phyloP scores from a whole-genome alignment of 2,888 invertebrate genomes.

The Tridacna gigas region DNA sequence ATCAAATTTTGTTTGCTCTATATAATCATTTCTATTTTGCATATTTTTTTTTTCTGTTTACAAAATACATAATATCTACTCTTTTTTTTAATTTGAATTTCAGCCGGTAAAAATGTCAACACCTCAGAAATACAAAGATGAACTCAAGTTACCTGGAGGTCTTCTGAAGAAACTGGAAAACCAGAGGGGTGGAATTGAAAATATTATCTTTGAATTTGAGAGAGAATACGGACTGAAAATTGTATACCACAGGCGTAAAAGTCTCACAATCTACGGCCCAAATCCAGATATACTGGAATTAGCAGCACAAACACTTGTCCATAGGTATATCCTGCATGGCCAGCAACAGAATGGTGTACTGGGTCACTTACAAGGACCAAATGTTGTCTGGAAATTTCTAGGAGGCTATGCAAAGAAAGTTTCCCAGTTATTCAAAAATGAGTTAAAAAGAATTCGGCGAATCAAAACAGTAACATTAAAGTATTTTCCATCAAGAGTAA shows the following conservation, averaged over 20 bases:
- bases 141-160: conserved; percentile 53
- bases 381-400: conserved; percentile 59
- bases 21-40: too few relatives aligned
- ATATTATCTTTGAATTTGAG: conserved; percentile 44
- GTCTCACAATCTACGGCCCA: conserved; percentile 86
- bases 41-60: too few relatives aligned
- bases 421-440: conserved; percentile 50
- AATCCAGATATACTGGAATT: conserved; percentile 55
- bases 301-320: conserved; percentile 54
- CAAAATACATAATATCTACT: too few relatives aligned
- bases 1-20: too few relatives aligned
- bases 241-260: conserved; percentile 85
- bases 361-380: conserved; percentile 55
- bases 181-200: conserved; percentile 48
- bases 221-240: conserved; percentile 60
- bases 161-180: conserved; percentile 54
- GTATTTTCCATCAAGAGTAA: conserved; percentile 43
- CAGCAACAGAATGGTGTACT: conserved; percentile 49
- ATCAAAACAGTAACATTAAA: conserved; percentile 55
- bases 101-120: conserved; percentile 10
- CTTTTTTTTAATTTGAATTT: neutral
- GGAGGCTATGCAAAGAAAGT: conserved; percentile 63
- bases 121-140: conserved; percentile 32
- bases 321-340: conserved; percentile 49
- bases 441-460: conserved; percentile 36